These are phyloP conservation scores for Myocastor coypus DNA, from an alignment of 2,113 vertebrate species.

Conservation along the genomic window DNA sequence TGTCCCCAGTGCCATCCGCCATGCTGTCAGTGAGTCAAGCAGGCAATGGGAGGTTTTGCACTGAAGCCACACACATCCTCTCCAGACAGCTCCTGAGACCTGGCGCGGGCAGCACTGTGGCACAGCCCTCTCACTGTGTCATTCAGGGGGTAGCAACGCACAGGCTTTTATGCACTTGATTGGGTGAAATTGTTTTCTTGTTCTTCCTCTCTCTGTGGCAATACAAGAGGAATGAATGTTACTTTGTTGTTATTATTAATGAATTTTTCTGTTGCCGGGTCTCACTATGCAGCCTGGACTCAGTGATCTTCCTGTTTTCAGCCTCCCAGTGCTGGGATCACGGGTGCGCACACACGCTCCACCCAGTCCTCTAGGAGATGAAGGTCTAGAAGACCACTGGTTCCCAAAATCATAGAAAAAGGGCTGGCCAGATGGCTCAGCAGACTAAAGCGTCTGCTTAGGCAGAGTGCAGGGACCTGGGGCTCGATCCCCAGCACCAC, in stretches of 20 bases:
- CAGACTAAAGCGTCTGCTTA: too few relatives aligned
- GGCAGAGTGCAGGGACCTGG: too few relatives aligned
- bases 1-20: neutral
- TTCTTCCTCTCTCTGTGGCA: neutral
- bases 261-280: too few relatives aligned
- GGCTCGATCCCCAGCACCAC: too few relatives aligned
- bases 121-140: neutral
- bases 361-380: too few relatives aligned
- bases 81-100: neutral
- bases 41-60: neutral
- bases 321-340: too few relatives aligned
- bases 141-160: neutral
- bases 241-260: neutral
- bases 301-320: too few relatives aligned
- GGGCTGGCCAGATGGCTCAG: too few relatives aligned
- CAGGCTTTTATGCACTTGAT: neutral
- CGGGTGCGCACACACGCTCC: too few relatives aligned
- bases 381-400: too few relatives aligned
- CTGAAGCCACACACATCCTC: neutral
- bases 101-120: neutral
- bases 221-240: neutral
- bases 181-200: neutral
- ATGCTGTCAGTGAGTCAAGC: neutral
- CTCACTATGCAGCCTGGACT: too few relatives aligned
- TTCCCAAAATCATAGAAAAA: too few relatives aligned